Evolutionary conservation across 2,797 vertebrate species (phyloP).

Genomic region (Tadarida brasiliensis): DNA sequence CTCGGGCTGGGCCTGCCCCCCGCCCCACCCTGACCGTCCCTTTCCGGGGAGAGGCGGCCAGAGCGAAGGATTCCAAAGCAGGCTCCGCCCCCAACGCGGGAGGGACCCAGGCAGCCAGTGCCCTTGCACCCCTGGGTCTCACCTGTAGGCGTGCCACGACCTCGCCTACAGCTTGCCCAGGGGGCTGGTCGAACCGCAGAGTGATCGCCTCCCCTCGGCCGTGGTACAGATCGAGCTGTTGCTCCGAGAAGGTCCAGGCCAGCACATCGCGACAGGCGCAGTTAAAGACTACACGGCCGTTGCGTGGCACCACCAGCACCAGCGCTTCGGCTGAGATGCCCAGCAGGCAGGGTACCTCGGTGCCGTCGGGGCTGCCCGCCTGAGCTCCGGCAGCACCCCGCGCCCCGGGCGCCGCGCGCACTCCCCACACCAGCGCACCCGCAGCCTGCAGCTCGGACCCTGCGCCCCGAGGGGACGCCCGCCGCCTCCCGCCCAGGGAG

Average conservation of each 20-base stretch:
- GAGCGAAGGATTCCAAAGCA: background rate
- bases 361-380: background rate
- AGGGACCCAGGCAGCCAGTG: rapidly evolving
- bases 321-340: constrained; percentile 93
- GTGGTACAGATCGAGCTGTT: constrained; percentile 93
- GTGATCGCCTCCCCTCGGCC: constrained; percentile 92
- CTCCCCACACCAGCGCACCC: constrained; percentile 93
- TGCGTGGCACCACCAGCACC: constrained; percentile 91
- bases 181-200: constrained; percentile 88
- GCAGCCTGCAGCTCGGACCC: constrained; percentile 87
- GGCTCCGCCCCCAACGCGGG: background rate
- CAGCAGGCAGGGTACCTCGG: constrained; percentile 89
- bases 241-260: constrained; percentile 93
- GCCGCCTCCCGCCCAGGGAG: constrained; percentile 92
- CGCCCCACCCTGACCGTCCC: background rate
- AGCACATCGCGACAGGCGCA: constrained; percentile 95
- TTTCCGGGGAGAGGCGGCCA: background rate
- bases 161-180: constrained; percentile 92
- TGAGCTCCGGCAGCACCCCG: constrained; percentile 57
- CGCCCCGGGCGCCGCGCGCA: constrained; percentile 81
- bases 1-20: background rate
- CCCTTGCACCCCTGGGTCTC: background rate
- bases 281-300: constrained; percentile 92
- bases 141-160: constrained; percentile 96
- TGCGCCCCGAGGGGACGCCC: constrained; percentile 92